A percentile compares a stretch with the other conserved stretches of the same genome.
Evolutionary conservation across 2,113 vertebrate genomes (phyloP).

Genomic region (Saccopteryx bilineata): DNA sequence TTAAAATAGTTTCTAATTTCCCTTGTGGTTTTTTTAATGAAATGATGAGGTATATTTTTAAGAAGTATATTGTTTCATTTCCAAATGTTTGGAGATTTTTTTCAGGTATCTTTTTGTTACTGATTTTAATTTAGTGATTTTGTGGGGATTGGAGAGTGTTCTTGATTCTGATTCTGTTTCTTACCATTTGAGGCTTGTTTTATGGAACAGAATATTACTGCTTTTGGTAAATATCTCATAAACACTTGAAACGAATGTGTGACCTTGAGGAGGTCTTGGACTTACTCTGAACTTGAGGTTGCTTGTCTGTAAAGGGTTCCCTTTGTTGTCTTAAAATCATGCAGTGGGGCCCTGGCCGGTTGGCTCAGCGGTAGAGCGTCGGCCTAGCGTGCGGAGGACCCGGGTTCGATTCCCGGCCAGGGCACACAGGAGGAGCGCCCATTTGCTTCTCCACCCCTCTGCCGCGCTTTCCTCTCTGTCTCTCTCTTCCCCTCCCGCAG

Average conservation of each 20-base stretch:
- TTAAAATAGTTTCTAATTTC: neutral
- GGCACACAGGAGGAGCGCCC: too few species aligned
- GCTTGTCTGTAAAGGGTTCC: neutral
- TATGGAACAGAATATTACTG: too few species aligned
- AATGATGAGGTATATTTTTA: too few species aligned
- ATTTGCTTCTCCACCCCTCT: too few species aligned
- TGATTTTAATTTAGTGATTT: neutral
- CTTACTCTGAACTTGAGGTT: too few species aligned
- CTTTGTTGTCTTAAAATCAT: accelerated
- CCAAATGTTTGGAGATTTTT: neutral
- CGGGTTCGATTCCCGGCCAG: too few species aligned
- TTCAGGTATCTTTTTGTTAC: neutral
- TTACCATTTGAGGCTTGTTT: neutral
- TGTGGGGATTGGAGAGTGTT: neutral
- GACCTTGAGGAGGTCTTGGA: neutral
- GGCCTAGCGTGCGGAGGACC: too few species aligned
- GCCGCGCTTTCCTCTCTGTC: too few species aligned
- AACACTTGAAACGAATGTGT: neutral
- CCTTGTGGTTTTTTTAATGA: neutral
- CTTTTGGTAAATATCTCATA: neutral
- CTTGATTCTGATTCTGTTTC: neutral
- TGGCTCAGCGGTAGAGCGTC: too few species aligned
- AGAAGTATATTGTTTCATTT: neutral
- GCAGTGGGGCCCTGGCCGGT: too few species aligned
- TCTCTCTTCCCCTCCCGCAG: too few species aligned